Evolutionary conservation across 2,888 invertebrate genomes (phyloP), one percentile per base, ranked within the genome.

Genomic region (Drosophila vallismaia): DNA sequence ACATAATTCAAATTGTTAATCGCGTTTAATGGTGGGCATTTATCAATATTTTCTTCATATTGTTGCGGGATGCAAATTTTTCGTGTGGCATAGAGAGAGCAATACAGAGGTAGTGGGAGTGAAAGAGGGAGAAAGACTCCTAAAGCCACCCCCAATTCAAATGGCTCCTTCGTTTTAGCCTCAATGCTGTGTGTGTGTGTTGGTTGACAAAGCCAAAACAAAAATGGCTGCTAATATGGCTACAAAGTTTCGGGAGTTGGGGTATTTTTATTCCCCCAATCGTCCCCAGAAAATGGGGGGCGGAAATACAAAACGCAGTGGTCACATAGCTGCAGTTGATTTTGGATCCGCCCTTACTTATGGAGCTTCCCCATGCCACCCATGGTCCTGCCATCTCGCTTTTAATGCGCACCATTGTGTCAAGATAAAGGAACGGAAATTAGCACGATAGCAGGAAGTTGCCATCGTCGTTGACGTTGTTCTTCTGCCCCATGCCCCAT

Each of bases 391-490:
- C 75, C 86, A 68, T 68, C 68, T 63, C 68, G 75, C 71, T 80
- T 88, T 89, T 90, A 90, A 90, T 90, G 90, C 81, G 88, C 89
- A 77, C 90, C 90, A 90, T 90, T 90, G 89, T 90, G 90, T 89
- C 89, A 89, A 90, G 89, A 90, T 90, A 90, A 90, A 90, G 89
- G 79, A 90, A 87, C 90, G 89, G 89, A 90, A 90, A 90, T 90
- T 90, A 90, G 89, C 90, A 89, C 90, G 90, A 90, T 90, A 89
- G 90, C 90, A 89, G 90, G 89, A 90, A 89, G 90, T 86, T 81
- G 83, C 74, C 79, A 88, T 80, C 85, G 82, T 73, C 84, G 77
- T 83, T 80, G 86, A 70, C 80, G 86, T 57, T 58, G 52, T 42
- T 52, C 63, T 58, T 71, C 54, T 52, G 28, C 49, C 57, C 60